Conservation (phyloP, 2,113 vertebrate genomes). For the Macheiramphus alcinus region DNA sequence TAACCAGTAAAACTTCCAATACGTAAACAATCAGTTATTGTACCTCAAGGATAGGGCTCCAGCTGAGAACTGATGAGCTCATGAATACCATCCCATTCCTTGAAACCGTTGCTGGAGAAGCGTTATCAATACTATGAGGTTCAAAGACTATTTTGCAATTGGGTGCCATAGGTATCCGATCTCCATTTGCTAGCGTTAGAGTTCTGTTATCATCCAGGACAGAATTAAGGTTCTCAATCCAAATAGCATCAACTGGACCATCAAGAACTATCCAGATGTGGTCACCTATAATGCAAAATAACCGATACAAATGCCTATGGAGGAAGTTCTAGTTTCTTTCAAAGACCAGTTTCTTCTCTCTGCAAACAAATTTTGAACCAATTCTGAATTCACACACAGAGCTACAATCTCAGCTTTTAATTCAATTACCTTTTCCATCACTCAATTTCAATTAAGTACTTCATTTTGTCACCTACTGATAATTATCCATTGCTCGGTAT, state of each 20-base stretch:
- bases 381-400: neutral
- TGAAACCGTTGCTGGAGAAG: slow-evolving; percentile 95
- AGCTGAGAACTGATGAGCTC: slow-evolving; percentile 93
- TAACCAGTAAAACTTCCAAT: neutral
- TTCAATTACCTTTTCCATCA: neutral
- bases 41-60: slow-evolving; percentile 95
- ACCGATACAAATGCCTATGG: neutral
- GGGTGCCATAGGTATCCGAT: slow-evolving; percentile 95
- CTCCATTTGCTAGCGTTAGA: slow-evolving; percentile 92
- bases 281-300: slow-evolving; percentile 77
- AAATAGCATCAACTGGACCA: slow-evolving; percentile 96
- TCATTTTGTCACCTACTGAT: neutral
- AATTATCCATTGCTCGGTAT: neutral
- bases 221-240: slow-evolving; percentile 98
- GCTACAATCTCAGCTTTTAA: neutral
- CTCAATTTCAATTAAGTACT: neutral
- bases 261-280: slow-evolving; percentile 97
- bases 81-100: slow-evolving; percentile 99
- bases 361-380: neutral
- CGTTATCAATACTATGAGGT: slow-evolving; percentile 96
- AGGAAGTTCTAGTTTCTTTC: neutral
- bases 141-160: slow-evolving; percentile 96
- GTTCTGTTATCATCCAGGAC: slow-evolving; percentile 96
- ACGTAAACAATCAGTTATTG: neutral
- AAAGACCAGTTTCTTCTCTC: neutral